These are phyloP conservation scores for Neoarius graeffei DNA, from an alignment of 2,113 vertebrate genomes.

Conservation along the genomic window DNA sequence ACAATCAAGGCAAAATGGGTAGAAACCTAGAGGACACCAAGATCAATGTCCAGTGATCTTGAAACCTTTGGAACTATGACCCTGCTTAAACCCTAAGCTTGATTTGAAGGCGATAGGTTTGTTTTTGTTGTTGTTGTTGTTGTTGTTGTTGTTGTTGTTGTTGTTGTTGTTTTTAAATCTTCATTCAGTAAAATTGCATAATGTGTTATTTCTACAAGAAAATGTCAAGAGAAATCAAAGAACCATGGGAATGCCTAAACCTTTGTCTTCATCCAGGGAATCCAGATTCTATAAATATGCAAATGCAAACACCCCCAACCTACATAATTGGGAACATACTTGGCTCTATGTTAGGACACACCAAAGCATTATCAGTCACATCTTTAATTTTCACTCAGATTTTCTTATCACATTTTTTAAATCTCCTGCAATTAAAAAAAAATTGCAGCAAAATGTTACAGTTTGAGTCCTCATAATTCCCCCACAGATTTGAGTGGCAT, in stretches of 20 bases:
- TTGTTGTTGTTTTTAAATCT: not conserved
- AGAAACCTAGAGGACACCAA: not conserved
- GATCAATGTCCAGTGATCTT: not conserved
- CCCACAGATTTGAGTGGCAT: too few species aligned
- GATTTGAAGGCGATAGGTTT: not conserved
- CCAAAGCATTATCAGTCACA: not conserved
- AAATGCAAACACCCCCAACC: not conserved
- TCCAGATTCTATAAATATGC: not conserved
- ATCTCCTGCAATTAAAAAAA: not conserved
- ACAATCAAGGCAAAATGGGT: not conserved
- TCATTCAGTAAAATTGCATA: not conserved
- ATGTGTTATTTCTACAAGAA: not conserved
- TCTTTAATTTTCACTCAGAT: too few species aligned
- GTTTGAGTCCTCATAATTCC: not conserved
- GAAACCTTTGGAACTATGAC: not conserved
- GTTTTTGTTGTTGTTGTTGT: too few species aligned
- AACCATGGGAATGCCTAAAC: not conserved
- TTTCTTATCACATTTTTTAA: not conserved
- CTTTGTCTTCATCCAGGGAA: not conserved
- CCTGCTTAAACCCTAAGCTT: not conserved
- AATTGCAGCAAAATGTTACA: not conserved
- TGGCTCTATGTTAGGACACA: not conserved
- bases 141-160: too few species aligned
- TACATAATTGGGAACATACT: not conserved
- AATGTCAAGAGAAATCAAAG: not conserved